Evolutionary conservation across 2,797 vertebrate species (phyloP).

Genomic region (Acestrorhynchus altus): DNA sequence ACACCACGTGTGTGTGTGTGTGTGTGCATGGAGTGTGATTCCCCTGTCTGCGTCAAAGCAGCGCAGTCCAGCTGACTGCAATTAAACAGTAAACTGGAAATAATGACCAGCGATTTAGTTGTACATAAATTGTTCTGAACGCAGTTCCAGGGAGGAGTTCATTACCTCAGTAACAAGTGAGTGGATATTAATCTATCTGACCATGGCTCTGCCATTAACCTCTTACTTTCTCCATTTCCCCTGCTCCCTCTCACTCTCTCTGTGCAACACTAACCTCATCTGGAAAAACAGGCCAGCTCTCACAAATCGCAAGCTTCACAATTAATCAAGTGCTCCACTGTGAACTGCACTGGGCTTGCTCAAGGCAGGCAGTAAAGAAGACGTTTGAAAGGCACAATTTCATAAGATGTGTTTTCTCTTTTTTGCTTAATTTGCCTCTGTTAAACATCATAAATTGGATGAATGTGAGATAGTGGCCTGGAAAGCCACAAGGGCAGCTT

Average conservation of each 20-base stretch:
- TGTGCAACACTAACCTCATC: slow-evolving; percentile 62
- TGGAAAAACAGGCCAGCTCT: slow-evolving; percentile 65
- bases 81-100: slow-evolving; percentile 83
- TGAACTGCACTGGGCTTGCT: slow-evolving; percentile 55
- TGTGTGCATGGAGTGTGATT: slow-evolving; percentile 52
- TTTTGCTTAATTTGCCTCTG: slow-evolving; percentile 69
- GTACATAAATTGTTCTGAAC: slow-evolving; percentile 74
- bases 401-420: slow-evolving; percentile 63
- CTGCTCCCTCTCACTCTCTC: slow-evolving; percentile 45
- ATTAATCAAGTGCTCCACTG: slow-evolving; percentile 68
- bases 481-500: slow-evolving; percentile 73
- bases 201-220: slow-evolving; percentile 64
- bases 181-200: slow-evolving; percentile 67
- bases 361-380: slow-evolving; percentile 62
- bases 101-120: slow-evolving; percentile 78
- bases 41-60: slow-evolving; percentile 67
- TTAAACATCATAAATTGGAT: slow-evolving; percentile 77
- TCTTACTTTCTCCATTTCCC: slow-evolving; percentile 21
- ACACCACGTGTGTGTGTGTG: slow-evolving; percentile 43
- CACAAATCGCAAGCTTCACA: slow-evolving; percentile 64
- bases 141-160: slow-evolving; percentile 72
- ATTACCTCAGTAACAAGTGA: slow-evolving; percentile 72
- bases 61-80: slow-evolving; percentile 76
- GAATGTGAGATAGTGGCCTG: slow-evolving; percentile 68
- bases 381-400: slow-evolving; percentile 65